Percentiles rank a stretch among this genome's conserved stretches.
Conservation (phyloP, 2,113 vertebrate genomes). For the Ictidomys tridecemlineatus region DNA sequence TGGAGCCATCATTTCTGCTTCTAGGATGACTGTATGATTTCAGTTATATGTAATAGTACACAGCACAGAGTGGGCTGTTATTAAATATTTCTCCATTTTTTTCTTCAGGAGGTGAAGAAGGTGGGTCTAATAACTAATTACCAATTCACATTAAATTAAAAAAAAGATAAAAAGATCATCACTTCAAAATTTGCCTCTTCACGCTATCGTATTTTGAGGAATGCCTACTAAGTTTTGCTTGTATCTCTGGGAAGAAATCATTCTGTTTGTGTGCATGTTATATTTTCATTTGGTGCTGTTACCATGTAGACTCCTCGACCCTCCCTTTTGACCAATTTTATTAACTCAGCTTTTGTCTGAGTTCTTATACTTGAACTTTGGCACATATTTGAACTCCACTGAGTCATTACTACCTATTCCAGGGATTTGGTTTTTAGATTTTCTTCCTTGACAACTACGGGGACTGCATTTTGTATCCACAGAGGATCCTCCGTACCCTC, state of each 20-base stretch:
- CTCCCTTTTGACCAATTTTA: background rate
- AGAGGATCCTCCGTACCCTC: background rate
- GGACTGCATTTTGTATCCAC: background rate
- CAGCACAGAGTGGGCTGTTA: background rate
- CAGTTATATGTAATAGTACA: background rate
- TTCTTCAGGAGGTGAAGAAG: slow-evolving; percentile 37
- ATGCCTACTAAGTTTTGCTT: background rate
- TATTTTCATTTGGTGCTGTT: background rate
- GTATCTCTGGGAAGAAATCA: background rate
- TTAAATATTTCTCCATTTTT: background rate
- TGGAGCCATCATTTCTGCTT: background rate
- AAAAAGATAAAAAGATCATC: background rate
- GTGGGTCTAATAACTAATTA: background rate
- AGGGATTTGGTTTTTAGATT: background rate
- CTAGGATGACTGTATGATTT: background rate
- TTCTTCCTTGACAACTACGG: background rate
- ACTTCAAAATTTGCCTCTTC: background rate
- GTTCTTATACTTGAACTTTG: slow-evolving; percentile 29
- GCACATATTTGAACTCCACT: background rate
- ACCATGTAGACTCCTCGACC: background rate
- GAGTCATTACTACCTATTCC: background rate
- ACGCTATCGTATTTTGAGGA: background rate
- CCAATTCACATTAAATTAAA: background rate
- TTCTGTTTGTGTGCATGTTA: background rate
- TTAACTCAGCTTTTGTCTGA: background rate